Base-by-base conservation (phyloP, 35 echinoderm and acorn worm species). In the Lytechinus variegatus region DNA sequence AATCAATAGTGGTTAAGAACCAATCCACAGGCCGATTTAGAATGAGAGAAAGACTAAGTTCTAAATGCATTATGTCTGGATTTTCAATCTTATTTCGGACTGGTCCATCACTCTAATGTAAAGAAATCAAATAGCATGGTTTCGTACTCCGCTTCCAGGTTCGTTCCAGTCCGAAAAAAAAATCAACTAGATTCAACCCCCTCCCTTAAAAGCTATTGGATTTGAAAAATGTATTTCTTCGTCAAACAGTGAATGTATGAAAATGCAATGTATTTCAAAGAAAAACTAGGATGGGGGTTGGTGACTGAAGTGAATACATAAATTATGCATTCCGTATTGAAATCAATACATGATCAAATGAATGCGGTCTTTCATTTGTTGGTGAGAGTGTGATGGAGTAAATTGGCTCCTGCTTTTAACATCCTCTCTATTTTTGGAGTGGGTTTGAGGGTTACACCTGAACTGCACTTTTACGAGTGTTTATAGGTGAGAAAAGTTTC, bases 401-500 rank as follows among this genome's bases (percentile, higher is more conserved):
- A 24, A n/a, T 79, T 3, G 66, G 14, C 66, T 79, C n/a, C 66
- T 79, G n/a, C 24, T 79, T 79, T 79, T 79, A 79, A 79, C 66
- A 44, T n/a, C 66, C 16, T 79, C 66, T 24, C n/a, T 79, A 16
- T 24, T 79, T 79, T 79, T 79, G 12, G 21, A 24, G 16, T 4
- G 66, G 66, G 16, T 79, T n/a, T n/a, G 16, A 16, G 16, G 14
- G 16, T 24, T 27, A 79, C 66, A 24, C 14, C 4, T 79, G 66
- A 79, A 79, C 66, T 79, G 66, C 66, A 79, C 66, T 79, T 79
- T 79, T 79, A 79, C 66, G n/a, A 79, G 66, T 79, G 66, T 79
- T 79, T n/a, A 79, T 19, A 79, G 66, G n/a, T 79, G 66, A 79
- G 19, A 79, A 13, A 79, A 79, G n/a, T 79, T 79, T 79, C 66